These are phyloP conservation scores for Unio delphinus DNA, from an alignment of 2,888 invertebrate species.

Conservation along the genomic window DNA sequence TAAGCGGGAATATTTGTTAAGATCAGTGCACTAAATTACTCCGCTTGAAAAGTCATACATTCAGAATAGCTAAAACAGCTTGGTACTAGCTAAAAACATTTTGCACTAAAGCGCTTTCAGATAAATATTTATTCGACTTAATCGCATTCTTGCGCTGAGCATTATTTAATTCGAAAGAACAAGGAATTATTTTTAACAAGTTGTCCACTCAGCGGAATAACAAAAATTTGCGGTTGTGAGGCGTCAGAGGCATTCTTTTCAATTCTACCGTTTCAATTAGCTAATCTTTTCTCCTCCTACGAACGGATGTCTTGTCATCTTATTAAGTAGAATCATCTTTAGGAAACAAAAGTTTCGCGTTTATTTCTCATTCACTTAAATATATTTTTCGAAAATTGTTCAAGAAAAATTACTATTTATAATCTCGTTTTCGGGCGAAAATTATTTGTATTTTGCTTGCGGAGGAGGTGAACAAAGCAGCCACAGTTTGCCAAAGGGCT, in stretches of 20 bases:
- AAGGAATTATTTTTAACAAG: conserved; percentile 61
- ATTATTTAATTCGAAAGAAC: conserved; percentile 57
- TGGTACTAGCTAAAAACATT: conserved; percentile 9
- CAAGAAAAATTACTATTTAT: too few species aligned
- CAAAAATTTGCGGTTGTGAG: conserved; percentile 58
- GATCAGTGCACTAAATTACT: conserved; percentile 63
- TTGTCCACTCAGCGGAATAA: conserved; percentile 66
- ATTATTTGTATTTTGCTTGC: too few species aligned
- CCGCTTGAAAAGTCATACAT: conserved; percentile 53
- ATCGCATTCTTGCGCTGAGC: conserved; percentile 42
- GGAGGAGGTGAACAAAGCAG: conserved; percentile 53
- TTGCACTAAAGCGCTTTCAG: neutral
- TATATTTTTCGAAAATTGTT: too few species aligned
- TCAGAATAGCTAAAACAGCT: conserved; percentile 24
- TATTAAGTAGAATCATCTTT: neutral
- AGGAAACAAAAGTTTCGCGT: neutral
- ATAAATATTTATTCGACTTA: too few species aligned
- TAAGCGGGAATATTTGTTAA: conserved; percentile 70
- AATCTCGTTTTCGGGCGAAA: too few species aligned
- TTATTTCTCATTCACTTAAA: too few species aligned
- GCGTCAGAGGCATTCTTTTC: conserved; percentile 68
- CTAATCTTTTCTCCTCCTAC: conserved; percentile 54
- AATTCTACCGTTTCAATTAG: conserved; percentile 66
- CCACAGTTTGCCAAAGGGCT: conserved; percentile 60
- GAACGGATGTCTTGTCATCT: conserved; percentile 7